These are phyloP conservation scores for Cantharis flavilabris DNA, from an alignment of 2,888 invertebrate genomes.

Conservation along the genomic window DNA sequence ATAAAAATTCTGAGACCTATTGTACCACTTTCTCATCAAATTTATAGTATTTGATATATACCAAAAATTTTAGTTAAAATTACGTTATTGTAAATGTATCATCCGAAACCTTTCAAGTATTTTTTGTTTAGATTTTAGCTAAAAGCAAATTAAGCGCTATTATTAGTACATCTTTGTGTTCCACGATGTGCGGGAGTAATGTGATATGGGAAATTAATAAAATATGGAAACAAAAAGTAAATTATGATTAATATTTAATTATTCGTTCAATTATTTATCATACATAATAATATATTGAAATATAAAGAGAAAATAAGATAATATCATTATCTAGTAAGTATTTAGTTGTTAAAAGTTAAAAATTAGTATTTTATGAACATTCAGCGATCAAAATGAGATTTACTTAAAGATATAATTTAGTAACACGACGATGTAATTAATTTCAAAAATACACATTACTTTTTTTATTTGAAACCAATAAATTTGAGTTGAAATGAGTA, in stretches of 20 bases:
- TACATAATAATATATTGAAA: too few relatives aligned
- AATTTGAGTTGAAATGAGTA: not conserved
- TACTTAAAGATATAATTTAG: not conserved
- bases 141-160: not conserved
- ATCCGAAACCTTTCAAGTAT: not conserved
- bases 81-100: not conserved
- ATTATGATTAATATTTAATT: not conserved
- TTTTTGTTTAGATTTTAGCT: not conserved
- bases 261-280: not conserved
- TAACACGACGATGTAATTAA: not conserved
- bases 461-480: constrained; percentile 10
- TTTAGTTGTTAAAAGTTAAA: not conserved
- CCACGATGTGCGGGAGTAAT: not conserved
- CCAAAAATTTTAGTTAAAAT: not conserved
- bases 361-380: not conserved
- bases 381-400: not conserved
- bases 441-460: not conserved
- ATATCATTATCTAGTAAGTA: too few relatives aligned
- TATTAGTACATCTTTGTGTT: not conserved
- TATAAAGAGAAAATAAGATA: not conserved
- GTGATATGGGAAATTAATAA: not conserved
- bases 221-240: not conserved
- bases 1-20: not conserved
- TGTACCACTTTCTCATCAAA: not conserved
- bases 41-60: not conserved